A percentile compares a stretch with the other conserved stretches of the same genome.
Evolutionary conservation across 2,888 invertebrate genomes (phyloP).

Genomic region (Helicoverpa assulta): DNA sequence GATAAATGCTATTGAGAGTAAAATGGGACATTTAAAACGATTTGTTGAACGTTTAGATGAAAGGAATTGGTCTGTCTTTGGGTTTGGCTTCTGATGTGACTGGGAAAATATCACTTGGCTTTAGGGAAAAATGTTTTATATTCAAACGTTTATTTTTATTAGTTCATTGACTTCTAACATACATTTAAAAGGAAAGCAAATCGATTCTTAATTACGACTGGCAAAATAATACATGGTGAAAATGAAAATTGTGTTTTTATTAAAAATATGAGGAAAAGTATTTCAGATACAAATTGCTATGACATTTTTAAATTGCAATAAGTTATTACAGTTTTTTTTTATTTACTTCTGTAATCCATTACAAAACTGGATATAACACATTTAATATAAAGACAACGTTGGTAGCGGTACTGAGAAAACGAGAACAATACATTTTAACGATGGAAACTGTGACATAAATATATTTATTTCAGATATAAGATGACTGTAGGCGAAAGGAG

Average conservation of each 20-base stretch:
- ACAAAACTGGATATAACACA: slow-evolving; percentile 11
- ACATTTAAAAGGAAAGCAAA: too few species aligned
- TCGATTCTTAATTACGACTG: too few species aligned
- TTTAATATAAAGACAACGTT: slow-evolving; percentile 45
- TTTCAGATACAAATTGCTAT: too few species aligned
- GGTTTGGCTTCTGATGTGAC: slow-evolving; percentile 19
- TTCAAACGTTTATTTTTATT: background rate
- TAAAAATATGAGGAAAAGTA: too few species aligned
- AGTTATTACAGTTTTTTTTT: too few species aligned
- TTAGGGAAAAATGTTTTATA: slow-evolving; percentile 8
- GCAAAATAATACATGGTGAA: too few species aligned
- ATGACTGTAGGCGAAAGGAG: slow-evolving; percentile 31
- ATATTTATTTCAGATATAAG: slow-evolving; percentile 44
- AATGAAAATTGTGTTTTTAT: too few species aligned
- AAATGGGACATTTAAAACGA: slow-evolving; percentile 62
- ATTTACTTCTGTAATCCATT: background rate
- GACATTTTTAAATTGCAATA: too few species aligned
- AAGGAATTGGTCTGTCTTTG: slow-evolving; percentile 32
- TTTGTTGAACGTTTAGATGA: slow-evolving; percentile 50
- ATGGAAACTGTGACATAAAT: slow-evolving; percentile 51
- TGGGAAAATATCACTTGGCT: slow-evolving; percentile 1
- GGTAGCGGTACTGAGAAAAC: slow-evolving; percentile 16
- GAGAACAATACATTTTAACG: slow-evolving; percentile 56
- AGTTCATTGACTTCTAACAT: background rate
- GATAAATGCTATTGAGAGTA: slow-evolving; percentile 61